Base-by-base conservation (phyloP, 2,888 invertebrate species). In the Heteromyza rotundicornis region DNA sequence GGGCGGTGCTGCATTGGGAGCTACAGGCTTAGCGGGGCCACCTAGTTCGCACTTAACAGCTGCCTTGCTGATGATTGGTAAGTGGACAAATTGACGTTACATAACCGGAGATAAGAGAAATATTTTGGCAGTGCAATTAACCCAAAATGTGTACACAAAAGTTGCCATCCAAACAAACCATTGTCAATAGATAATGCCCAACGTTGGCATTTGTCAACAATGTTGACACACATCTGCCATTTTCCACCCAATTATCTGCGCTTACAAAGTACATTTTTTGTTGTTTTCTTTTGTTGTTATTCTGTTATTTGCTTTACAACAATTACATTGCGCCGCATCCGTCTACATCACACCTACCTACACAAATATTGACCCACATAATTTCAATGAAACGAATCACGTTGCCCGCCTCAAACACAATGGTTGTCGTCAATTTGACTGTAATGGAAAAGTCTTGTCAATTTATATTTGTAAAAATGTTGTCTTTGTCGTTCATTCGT, bases 1-100 rank as follows among this genome's bases (percentile, higher is more conserved):
- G 24, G 84, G 83, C 64, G 83, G 83, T 62, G 84, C 82, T 57
- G 83, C 83, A 16, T 63, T 83, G 66, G 83, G 82, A 36, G 83
- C 82, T 63, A 83, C 82, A 12, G 83, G 83, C 17, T 71, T 84
- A 57, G 81, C 82, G 10, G 83, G 83, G 22, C 82, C 83, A 50
- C 82, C 83, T n/a, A 79, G 80, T 58, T 82, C 82, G 32, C 83
- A 84, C 70, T 70, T 84, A 44, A 84, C 84, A 22, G 82, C 83
- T 24, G 83, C 84, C 22, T 73, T 84, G 49, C 68, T 84, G 64
- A 84, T 84, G 84, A 83, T 83, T 66, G 83, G 83, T 84, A 71
- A 81, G 78, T 77, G 59, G 27, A 14, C n/a, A n/a, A n/a, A n/a
- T n/a, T n/a, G n/a, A n/a, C n/a, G 12, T 54, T 54, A 36, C 32